A percentile compares a stretch with the other conserved stretches of the same genome.
Evolutionary conservation across 2,113 vertebrate genomes (phyloP).

Genomic region (Garra rufa): DNA sequence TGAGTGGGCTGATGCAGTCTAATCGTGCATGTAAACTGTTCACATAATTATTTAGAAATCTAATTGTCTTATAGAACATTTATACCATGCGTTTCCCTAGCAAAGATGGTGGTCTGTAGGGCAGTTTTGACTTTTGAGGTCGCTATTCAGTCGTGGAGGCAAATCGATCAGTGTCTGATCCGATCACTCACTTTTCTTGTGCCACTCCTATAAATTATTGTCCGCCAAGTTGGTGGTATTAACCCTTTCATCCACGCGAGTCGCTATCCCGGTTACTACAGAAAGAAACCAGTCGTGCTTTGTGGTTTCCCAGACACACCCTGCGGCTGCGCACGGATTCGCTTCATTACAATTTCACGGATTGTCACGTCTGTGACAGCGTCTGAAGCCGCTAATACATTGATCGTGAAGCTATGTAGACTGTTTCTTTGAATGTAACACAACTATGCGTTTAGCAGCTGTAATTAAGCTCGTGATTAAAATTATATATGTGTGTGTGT

Average conservation of each 20-base stretch:
- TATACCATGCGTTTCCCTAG: neutral
- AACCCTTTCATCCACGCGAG: neutral
- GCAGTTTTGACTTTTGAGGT: neutral
- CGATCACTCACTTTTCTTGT: conserved; percentile 11
- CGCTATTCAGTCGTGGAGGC: neutral
- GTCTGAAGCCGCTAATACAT: neutral
- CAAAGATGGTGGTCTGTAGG: neutral
- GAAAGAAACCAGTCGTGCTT: neutral
- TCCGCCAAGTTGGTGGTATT: conserved; percentile 14
- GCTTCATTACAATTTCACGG: conserved; percentile 74
- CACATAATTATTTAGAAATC: neutral
- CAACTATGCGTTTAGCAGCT: neutral
- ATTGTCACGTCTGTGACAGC: conserved; percentile 62
- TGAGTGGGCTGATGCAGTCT: neutral
- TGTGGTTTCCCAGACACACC: conserved; percentile 53
- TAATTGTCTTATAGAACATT: neutral
- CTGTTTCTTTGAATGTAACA: neutral
- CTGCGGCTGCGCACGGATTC: conserved; percentile 46
- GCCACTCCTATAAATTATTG: neutral
- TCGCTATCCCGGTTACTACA: neutral
- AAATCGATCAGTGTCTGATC: neutral
- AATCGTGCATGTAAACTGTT: neutral
- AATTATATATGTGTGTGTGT: neutral
- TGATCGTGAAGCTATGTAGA: conserved; percentile 21
- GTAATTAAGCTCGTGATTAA: conserved; percentile 9